Evolutionary conservation across 2,888 invertebrate species (phyloP), one percentile per base, ranked within the genome.

Genomic region (Atethmia centrago): DNA sequence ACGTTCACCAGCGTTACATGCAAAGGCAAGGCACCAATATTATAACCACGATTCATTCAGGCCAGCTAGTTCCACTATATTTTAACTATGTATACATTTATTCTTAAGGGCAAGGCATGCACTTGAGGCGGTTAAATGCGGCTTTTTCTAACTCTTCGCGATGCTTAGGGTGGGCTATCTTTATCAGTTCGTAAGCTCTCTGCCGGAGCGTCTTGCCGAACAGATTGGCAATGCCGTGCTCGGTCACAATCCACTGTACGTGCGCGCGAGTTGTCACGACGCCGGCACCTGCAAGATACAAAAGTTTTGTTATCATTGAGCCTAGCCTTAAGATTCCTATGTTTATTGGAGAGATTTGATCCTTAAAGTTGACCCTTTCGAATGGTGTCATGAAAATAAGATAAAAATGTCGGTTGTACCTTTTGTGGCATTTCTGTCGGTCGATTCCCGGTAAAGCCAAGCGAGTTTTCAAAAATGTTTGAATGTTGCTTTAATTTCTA

Each of bases 171-270:
- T 99, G 99, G 1, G 99, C 98, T 53, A 99, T 97, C 82, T 98
- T 97, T 90, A 99, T 99, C 8, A 99, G 97, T 77, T 98, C 99
- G 93, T 99, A 97, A 5, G 99, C 99, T 69, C 99, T 96, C 92
- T 99, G 99, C 3, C 99, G 97, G 68, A 99, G 96, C 25, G 98
- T 98, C 94, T 98, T 99, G 56, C 99, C 99, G 93, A 99, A 99
- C 64, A 99, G 95, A 74, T 97, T 96, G 0, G 99, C 99, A 84
- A 99, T 98, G 25, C 99, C 99, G 85, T 98, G 97, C 92, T 99
- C 99, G 0, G 99, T 99, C 0, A 99, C 99, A 4, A 99, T 97
- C 92, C 99, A 99, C 92, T 99, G 98, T 0, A 98, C 98, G 92
- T 99, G 99, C 0, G 98, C 99, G 82, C 99, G 97, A 0, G 98